A percentile compares a stretch with the other conserved stretches of the same genome.
Evolutionary conservation across 2,888 invertebrate species (phyloP).

Genomic region (Lobophora halterata): DNA sequence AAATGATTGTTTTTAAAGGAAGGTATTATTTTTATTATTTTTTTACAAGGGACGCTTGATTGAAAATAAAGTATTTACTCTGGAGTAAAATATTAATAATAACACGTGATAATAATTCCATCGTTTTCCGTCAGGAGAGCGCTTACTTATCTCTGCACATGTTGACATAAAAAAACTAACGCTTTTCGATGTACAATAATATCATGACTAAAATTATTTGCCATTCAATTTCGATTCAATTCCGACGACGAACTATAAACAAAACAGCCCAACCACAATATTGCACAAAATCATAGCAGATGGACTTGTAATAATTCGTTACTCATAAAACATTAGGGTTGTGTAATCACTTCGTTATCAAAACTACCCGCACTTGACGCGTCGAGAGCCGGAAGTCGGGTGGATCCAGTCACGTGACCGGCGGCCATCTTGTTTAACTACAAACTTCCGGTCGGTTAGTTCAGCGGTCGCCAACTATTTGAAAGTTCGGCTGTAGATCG

Average conservation of each 20-base stretch:
- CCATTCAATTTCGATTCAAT: slow-evolving; percentile 11
- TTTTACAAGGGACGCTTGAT: no score
- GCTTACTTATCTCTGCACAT: no score
- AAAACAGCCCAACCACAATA: slow-evolving; percentile 4
- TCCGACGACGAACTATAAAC: no score
- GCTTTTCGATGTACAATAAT: no score
- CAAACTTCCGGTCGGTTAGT: slow-evolving; percentile 65
- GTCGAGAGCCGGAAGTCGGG: slow-evolving; percentile 72
- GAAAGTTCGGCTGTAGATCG: slow-evolving; percentile 10
- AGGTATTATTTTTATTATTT: no score
- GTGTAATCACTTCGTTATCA: slow-evolving; percentile 69
- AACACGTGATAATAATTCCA: no score
- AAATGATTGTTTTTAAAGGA: no score
- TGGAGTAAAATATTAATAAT: no score
- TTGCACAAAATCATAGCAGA: slow-evolving; percentile 62
- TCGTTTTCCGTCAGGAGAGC: no score
- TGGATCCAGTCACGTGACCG: slow-evolving; percentile 77
- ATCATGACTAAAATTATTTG: slow-evolving; percentile 4
- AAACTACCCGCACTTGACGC: slow-evolving; percentile 74
- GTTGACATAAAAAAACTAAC: no score
- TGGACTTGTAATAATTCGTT: slow-evolving; percentile 52
- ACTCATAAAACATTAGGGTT: slow-evolving; percentile 55
- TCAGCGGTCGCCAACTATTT: slow-evolving; percentile 57
- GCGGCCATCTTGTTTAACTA: slow-evolving; percentile 76
- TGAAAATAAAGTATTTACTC: no score